Conservation (phyloP, 53 echinoderm and acorn worm species). For the Apostichopus leukothele region DNA sequence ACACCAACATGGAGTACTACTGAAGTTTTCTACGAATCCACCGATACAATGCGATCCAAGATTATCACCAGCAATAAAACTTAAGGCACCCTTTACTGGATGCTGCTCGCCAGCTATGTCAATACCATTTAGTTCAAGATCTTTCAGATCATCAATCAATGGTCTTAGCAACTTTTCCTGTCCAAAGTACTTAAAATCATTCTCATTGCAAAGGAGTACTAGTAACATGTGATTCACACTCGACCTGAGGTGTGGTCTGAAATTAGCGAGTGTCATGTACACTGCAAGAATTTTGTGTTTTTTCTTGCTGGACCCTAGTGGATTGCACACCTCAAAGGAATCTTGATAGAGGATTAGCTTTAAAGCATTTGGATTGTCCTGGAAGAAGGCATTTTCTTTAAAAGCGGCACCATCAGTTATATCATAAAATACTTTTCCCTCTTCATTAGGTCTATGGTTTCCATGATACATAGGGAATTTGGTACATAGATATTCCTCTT, state of each 20-base stretch:
- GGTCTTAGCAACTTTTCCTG: no score
- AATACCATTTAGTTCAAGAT: slow-evolving; percentile 55
- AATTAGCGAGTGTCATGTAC: slow-evolving; percentile 58
- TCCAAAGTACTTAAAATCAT: slow-evolving; percentile 42
- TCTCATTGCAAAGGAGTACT: slow-evolving; percentile 53
- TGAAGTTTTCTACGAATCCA: slow-evolving; percentile 61
- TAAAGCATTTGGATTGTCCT: no score
- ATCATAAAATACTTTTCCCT: slow-evolving; percentile 40
- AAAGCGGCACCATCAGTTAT: slow-evolving; percentile 43
- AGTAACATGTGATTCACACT: slow-evolving; percentile 55
- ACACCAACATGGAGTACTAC: slow-evolving; percentile 40
- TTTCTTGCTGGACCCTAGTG: slow-evolving; percentile 57
- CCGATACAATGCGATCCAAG: slow-evolving; percentile 60
- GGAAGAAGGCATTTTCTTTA: slow-evolving; percentile 44
- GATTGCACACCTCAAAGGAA: slow-evolving; percentile 64
- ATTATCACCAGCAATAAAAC: slow-evolving; percentile 60
- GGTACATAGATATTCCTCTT: no score
- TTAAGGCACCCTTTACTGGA: slow-evolving; percentile 32
- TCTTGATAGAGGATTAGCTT: slow-evolving; percentile 60
- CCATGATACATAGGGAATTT: not conserved
- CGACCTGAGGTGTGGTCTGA: slow-evolving; percentile 48
- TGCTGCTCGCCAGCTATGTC: not conserved
- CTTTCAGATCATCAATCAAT: slow-evolving; percentile 53
- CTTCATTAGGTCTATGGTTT: not conserved
- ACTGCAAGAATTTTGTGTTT: slow-evolving; percentile 64